Conservation (phyloP, 2,797 vertebrate genomes). For the Ctenochaetus hawaiiensis region DNA sequence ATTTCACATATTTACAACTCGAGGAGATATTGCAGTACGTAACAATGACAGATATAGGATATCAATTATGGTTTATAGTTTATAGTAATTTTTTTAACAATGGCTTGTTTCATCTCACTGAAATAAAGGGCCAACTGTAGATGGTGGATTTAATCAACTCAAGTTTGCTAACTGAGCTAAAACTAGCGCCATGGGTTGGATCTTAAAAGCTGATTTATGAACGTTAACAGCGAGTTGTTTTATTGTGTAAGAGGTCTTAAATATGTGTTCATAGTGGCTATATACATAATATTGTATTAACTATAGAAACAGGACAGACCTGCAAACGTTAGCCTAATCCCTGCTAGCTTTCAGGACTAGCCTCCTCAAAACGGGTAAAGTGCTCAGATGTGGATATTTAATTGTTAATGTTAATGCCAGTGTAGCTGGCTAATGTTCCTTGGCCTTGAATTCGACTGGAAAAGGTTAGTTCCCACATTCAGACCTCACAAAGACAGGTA, state of each 20-base stretch:
- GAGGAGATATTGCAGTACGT: neutral
- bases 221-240: too few relatives aligned
- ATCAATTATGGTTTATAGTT: too few relatives aligned
- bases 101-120: too few relatives aligned
- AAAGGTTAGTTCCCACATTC: conserved; percentile 1
- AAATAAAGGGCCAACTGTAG: too few relatives aligned
- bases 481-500: conserved; percentile 27
- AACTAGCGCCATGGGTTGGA: too few relatives aligned
- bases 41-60: too few relatives aligned
- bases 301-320: neutral
- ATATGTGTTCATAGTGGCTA: too few relatives aligned
- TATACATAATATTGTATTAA: neutral
- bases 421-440: neutral
- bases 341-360: neutral
- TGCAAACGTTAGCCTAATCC: neutral
- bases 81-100: too few relatives aligned
- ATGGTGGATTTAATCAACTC: too few relatives aligned
- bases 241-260: too few relatives aligned
- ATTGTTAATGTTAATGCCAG: neutral
- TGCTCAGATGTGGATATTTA: neutral
- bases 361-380: neutral
- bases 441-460: neutral
- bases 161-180: too few relatives aligned
- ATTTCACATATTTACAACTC: neutral
- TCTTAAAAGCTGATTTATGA: too few relatives aligned